Evolutionary conservation across 1,140 invertebrate species (phyloP).

Genomic region (Brachionus rotundiformis): DNA sequence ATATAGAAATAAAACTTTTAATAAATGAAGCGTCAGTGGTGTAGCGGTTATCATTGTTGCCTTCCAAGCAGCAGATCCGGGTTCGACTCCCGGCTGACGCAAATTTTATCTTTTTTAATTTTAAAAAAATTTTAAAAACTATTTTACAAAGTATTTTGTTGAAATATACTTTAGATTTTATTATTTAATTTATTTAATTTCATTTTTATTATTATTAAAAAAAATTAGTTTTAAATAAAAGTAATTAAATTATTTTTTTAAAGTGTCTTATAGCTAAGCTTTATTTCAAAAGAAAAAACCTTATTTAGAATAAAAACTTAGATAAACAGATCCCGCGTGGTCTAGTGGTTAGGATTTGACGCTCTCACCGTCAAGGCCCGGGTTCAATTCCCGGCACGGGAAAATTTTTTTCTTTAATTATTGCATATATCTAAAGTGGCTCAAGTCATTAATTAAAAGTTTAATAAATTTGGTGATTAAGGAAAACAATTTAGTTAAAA

Average conservation of each 20-base stretch:
- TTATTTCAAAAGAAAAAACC: neutral
- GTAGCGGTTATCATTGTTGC: neutral
- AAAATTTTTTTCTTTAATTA: constrained; percentile 34
- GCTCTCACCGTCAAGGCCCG: constrained; percentile 10
- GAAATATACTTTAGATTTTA: neutral
- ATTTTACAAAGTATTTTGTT: too few species aligned
- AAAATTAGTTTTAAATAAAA: too few species aligned
- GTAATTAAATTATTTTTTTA: neutral
- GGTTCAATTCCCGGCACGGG: constrained; percentile 34
- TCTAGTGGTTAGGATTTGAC: constrained; percentile 36
- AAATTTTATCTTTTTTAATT: neutral
- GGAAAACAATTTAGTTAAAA: too few species aligned
- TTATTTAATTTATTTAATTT: too few species aligned
- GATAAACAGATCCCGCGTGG: constrained; percentile 20
- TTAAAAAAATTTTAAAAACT: too few species aligned
- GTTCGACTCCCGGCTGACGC: neutral
- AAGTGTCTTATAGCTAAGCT: too few species aligned
- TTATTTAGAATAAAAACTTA: neutral
- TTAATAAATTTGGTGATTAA: too few species aligned
- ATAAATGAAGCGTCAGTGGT: neutral
- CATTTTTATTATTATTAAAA: too few species aligned
- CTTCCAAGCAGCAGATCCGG: neutral
- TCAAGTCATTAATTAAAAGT: too few species aligned
- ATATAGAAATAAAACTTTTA: neutral
- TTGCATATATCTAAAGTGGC: too few species aligned